Percentiles rank a stretch among this genome's conserved stretches.
Evolutionary conservation across 2,888 invertebrate species (phyloP).

Genomic region (Lutraria lutraria): DNA sequence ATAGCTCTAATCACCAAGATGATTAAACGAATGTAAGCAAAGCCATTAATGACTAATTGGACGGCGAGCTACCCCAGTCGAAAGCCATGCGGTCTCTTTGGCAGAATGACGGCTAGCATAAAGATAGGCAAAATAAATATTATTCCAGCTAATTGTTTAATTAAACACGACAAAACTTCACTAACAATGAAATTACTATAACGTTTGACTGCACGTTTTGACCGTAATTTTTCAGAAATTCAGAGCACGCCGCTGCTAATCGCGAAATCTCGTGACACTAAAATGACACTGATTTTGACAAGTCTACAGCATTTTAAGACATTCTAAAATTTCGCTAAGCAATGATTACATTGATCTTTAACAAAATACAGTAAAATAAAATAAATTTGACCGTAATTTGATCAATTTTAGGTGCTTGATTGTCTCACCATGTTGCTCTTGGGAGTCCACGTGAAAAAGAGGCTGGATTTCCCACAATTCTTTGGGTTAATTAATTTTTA

Average conservation of each 20-base stretch:
- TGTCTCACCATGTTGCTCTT: conserved; percentile 68
- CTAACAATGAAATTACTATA: too few relatives aligned
- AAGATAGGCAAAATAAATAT: too few relatives aligned
- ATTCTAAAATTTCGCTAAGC: background rate
- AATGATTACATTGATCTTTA: background rate
- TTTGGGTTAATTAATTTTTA: background rate
- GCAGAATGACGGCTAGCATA: too few relatives aligned
- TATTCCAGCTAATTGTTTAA: too few relatives aligned
- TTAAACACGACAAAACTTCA: too few relatives aligned
- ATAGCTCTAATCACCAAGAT: too few relatives aligned
- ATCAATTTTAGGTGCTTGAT: background rate
- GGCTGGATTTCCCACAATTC: conserved; percentile 68
- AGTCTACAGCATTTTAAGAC: background rate
- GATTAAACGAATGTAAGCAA: too few relatives aligned
- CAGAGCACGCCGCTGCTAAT: conserved; percentile 24
- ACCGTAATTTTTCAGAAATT: background rate
- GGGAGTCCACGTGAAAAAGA: conserved; percentile 72
- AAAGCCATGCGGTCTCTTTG: too few relatives aligned
- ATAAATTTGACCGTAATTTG: background rate
- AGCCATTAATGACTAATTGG: too few relatives aligned
- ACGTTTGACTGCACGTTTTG: too few relatives aligned
- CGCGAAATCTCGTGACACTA: conserved; percentile 42
- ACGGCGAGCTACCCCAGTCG: too few relatives aligned
- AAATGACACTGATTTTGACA: background rate
- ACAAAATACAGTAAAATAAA: background rate